Evolutionary conservation across 1,140 invertebrate species (phyloP).

Genomic region (Rhizoglyphus robini): DNA sequence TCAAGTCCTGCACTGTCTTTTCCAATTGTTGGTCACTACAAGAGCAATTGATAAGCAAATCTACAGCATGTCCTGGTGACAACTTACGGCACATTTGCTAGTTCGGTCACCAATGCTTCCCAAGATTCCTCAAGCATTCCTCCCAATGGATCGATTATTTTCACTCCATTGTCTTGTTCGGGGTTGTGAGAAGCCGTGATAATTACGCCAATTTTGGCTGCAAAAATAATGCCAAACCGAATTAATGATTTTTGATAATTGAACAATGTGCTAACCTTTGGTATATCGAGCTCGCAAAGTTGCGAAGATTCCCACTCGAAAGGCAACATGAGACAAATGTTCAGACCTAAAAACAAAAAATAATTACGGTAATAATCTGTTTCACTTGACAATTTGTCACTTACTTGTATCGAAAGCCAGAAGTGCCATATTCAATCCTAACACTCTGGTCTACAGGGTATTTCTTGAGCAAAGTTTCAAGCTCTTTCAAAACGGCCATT

Average conservation of each 20-base stretch:
- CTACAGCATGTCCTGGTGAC: background rate
- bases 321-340: conserved; percentile 69
- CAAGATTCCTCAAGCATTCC: conserved; percentile 87
- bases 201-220: conserved; percentile 77
- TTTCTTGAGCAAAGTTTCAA: background rate
- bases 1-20: conserved; percentile 38
- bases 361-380: conserved; percentile 9
- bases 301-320: conserved; percentile 78
- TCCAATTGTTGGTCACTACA: conserved; percentile 37
- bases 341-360: conserved; percentile 49
- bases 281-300: conserved; percentile 65
- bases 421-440: conserved; percentile 50
- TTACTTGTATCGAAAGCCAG: conserved; percentile 53
- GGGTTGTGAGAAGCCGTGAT: conserved; percentile 98
- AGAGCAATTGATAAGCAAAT: background rate
- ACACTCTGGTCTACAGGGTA: background rate
- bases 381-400: conserved; percentile 26
- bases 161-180: conserved; percentile 89
- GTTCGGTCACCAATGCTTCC: conserved; percentile 71
- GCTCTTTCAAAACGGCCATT: background rate
- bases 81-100: conserved; percentile 57
- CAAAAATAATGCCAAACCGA: background rate
- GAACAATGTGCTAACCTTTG: conserved; percentile 52
- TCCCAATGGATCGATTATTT: conserved; percentile 83
- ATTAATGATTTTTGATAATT: conserved; percentile 6